phyloP scores from a whole-genome alignment of 2,113 vertebrate species.

The Gambusia affinis region DNA sequence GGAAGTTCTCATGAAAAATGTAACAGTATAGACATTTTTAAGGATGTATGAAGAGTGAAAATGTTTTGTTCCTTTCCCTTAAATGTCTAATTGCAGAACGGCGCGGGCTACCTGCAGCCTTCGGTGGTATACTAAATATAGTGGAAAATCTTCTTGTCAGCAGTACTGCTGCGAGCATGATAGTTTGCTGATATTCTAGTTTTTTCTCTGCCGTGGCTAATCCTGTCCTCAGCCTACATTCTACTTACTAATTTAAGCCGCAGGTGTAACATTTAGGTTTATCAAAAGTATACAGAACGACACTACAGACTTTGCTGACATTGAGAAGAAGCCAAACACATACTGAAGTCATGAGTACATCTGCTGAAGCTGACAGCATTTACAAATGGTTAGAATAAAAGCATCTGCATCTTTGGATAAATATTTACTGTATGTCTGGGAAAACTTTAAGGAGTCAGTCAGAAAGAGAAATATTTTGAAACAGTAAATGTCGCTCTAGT shows the following conservation, averaged over 20 bases:
- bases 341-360: background rate
- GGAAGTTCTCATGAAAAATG: background rate
- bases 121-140: background rate
- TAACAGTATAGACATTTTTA: background rate
- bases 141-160: background rate
- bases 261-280: background rate
- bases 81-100: background rate
- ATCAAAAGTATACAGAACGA: background rate
- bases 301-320: background rate
- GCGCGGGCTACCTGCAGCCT: background rate
- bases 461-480: background rate
- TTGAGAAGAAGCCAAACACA: background rate
- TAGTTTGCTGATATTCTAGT: conserved; percentile 1
- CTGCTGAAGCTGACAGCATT: background rate
- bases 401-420: background rate
- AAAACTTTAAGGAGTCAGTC: background rate
- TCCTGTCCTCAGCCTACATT: background rate
- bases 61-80: background rate
- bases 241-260: background rate
- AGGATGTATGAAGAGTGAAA: background rate
- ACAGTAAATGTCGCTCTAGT: background rate
- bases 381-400: background rate
- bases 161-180: background rate
- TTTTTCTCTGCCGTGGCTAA: background rate
- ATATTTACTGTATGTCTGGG: conserved; percentile 9